These are phyloP conservation scores for Monodelphis domestica DNA, from an alignment of 2,797 vertebrate genomes.

Conservation along the genomic window DNA sequence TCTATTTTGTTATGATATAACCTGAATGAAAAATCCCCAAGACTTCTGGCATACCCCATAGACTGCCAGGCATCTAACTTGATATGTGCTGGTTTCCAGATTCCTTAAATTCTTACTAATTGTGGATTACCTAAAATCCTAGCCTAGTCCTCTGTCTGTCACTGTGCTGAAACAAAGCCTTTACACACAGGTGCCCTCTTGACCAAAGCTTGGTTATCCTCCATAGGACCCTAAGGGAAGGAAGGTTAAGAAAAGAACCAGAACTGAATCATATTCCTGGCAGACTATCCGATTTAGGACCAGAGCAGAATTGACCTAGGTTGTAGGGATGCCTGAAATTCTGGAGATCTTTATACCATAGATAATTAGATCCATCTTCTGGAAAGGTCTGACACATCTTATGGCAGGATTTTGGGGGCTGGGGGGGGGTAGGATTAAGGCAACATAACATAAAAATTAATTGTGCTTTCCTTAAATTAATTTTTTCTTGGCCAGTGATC, in stretches of 20 bases:
- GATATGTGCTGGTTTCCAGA: background rate
- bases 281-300: background rate
- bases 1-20: constrained; percentile 8
- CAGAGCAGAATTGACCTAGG: constrained; percentile 4
- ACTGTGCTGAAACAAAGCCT: background rate
- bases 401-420: background rate
- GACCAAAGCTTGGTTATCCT: constrained; percentile 1
- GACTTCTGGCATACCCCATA: constrained; percentile 8
- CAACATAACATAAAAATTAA: background rate
- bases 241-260: constrained; percentile 2
- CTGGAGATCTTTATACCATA: background rate
- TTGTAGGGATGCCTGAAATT: background rate
- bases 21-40: constrained; percentile 15
- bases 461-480: background rate
- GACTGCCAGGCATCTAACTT: constrained; percentile 24
- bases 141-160: background rate
- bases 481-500: constrained; percentile 16
- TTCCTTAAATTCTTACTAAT: constrained; percentile 23
- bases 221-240: constrained; percentile 1
- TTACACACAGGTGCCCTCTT: background rate
- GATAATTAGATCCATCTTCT: constrained; percentile 36
- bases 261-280: background rate
- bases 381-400: background rate
- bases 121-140: background rate
- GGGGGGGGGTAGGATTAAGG: background rate